Evolutionary conservation across 1,140 invertebrate species (phyloP), one percentile per base, ranked within the genome.

Genomic region (Dinothrombium tinctorium): DNA sequence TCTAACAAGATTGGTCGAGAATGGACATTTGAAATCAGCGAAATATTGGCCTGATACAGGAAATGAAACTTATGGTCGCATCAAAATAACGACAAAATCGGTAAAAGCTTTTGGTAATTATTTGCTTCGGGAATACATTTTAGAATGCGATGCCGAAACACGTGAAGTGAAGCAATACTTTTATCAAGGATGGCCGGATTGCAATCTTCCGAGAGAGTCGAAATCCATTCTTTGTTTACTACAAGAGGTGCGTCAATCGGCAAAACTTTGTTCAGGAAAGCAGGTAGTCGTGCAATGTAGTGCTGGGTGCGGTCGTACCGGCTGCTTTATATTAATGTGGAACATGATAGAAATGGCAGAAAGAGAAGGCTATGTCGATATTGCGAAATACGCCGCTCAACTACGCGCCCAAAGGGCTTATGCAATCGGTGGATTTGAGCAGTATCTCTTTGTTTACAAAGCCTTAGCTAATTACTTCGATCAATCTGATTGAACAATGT

Each of bases 61-160:
- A 94, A 92, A 61, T 92, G 84, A 64, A 79, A 79, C 24, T 81
- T 86, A 58, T 92, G 92, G 55, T 96, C 92, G 90, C 87, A 92
- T 0, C 59, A 69, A 38, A 63, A 78, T 0, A 73, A 71, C 33
- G 84, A 95, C 59, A 71, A 76, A 49, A n/a, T n/a, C n/a, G n/a
- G 68, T 71, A 44, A 73, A 72, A 8, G 68, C 68, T 14, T 76
- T 74, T 53, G 86, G 84, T 63, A 71, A 81, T n/a, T n/a, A n/a
- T n/a, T n/a, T n/a, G 26, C 78, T 82, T 59, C 69, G 86, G 41
- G 83, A 94, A n/a, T 15, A 29, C n/a, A 8, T 9, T 12, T 14
- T 23, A 28, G 26, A 37, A 19, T 41, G 42, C 24, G 59, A 55
- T 15, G 64, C 64, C 38, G 74, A 78, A 54, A 74, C 77, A 53